Conservation (phyloP, 2,113 vertebrate species). For the Mesoclemmys tuberculata region DNA sequence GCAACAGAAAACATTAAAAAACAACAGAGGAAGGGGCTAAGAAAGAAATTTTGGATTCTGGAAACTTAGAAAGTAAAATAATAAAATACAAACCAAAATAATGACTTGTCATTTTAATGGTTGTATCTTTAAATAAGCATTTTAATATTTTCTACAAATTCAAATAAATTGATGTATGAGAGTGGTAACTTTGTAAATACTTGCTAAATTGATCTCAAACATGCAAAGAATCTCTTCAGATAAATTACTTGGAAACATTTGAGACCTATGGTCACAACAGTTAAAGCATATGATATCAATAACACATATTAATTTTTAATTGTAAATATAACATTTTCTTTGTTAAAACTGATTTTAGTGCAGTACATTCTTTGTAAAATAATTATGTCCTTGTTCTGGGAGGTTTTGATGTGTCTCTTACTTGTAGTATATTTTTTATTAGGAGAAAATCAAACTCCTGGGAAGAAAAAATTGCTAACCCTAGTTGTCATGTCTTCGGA, state of each 20-base stretch:
- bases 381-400: background rate
- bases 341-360: background rate
- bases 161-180: background rate
- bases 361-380: background rate
- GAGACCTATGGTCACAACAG: background rate
- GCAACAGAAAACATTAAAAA: background rate
- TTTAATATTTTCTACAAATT: background rate
- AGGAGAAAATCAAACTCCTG: background rate
- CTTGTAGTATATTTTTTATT: background rate
- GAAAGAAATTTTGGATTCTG: background rate
- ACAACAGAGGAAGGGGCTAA: background rate
- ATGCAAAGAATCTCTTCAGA: background rate
- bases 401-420: background rate
- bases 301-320: background rate
- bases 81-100: background rate
- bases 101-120: background rate
- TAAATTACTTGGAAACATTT: background rate
- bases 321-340: background rate
- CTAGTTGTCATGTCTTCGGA: background rate
- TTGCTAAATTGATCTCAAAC: background rate
- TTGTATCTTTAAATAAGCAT: background rate
- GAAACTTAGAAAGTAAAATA: background rate
- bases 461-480: background rate
- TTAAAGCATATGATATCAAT: background rate
- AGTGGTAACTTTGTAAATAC: background rate